Conservation (phyloP, 2,888 invertebrate genomes). For the Thalpophila matura region DNA sequence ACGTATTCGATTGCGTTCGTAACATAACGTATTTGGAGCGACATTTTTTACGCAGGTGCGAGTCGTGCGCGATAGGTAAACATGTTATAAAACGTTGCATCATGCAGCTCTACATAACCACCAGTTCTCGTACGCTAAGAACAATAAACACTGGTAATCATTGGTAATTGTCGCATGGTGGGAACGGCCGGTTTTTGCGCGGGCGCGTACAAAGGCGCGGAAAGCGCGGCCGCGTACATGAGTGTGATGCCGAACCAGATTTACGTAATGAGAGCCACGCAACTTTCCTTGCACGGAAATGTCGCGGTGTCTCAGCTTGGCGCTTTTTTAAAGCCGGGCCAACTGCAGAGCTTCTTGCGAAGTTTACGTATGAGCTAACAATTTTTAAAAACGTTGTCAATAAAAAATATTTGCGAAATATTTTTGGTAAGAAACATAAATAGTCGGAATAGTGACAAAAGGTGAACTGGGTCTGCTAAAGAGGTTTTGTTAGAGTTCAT, state of each 20-base stretch:
- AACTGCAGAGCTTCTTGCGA: slow-evolving; percentile 28
- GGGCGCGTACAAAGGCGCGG: slow-evolving; percentile 74
- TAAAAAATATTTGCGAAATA: not conserved
- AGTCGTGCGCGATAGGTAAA: slow-evolving; percentile 61
- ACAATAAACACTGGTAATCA: slow-evolving; percentile 84
- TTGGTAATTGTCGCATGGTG: slow-evolving; percentile 79
- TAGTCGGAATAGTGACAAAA: not conserved
- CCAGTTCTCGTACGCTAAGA: slow-evolving; percentile 74
- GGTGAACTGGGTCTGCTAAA: not conserved
- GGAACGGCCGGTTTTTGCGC: slow-evolving; percentile 82
- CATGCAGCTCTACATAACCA: slow-evolving; percentile 76
- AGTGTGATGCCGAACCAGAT: slow-evolving; percentile 76
- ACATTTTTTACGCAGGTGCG: slow-evolving; percentile 63
- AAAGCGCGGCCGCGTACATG: slow-evolving; percentile 69
- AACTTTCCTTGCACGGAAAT: slow-evolving; percentile 79
- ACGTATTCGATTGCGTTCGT: slow-evolving; percentile 41
- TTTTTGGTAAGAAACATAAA: not conserved
- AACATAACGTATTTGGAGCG: slow-evolving; percentile 61
- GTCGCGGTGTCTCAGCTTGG: slow-evolving; percentile 44
- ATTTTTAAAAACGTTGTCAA: slow-evolving; percentile 7
- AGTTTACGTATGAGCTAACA: slow-evolving; percentile 20
- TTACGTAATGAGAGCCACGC: slow-evolving; percentile 79
- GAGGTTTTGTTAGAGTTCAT: not conserved
- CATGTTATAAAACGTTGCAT: slow-evolving; percentile 72
- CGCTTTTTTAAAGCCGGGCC: slow-evolving; percentile 46